Conservation (phyloP, 2,888 invertebrate genomes). For the Catocala sponsa region DNA sequence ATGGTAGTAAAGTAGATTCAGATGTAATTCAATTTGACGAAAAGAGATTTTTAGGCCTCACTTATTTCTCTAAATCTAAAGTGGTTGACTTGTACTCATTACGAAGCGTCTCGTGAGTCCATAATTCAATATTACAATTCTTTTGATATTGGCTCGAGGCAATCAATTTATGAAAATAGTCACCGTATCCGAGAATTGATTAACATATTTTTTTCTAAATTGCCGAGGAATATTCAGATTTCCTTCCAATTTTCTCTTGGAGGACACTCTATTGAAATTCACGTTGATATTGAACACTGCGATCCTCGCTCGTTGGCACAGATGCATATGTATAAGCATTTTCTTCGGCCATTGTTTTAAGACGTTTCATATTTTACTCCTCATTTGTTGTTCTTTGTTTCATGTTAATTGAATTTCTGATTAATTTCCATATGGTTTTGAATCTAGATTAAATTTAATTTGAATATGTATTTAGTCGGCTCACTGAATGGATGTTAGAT, state of each 20-base stretch:
- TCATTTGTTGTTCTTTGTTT: constrained; percentile 45
- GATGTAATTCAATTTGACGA: background rate
- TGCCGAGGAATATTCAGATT: constrained; percentile 82
- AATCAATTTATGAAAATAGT: constrained; percentile 84
- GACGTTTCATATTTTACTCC: constrained; percentile 33
- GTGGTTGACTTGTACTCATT: constrained; percentile 39
- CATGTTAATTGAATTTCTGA: constrained; percentile 38
- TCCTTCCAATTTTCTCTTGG: constrained; percentile 77
- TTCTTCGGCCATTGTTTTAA: constrained; percentile 56
- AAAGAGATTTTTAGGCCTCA: background rate
- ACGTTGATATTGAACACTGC: constrained; percentile 81
- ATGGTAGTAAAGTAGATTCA: too few relatives aligned
- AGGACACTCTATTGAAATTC: constrained; percentile 79
- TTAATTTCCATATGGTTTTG: constrained; percentile 26
- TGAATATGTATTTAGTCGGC: background rate
- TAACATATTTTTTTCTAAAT: constrained; percentile 81
- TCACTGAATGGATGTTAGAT: background rate
- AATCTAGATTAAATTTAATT: constrained; percentile 9
- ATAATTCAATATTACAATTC: constrained; percentile 72
- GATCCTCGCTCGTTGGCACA: constrained; percentile 60
- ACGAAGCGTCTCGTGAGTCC: constrained; percentile 51
- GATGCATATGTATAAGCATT: constrained; percentile 72
- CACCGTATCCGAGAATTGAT: constrained; percentile 74
- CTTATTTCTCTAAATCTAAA: constrained; percentile 13
- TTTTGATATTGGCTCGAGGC: constrained; percentile 76